These are phyloP conservation scores for Gadopsis bispinosus DNA, from an alignment of 2,797 vertebrate species.

Conservation along the genomic window DNA sequence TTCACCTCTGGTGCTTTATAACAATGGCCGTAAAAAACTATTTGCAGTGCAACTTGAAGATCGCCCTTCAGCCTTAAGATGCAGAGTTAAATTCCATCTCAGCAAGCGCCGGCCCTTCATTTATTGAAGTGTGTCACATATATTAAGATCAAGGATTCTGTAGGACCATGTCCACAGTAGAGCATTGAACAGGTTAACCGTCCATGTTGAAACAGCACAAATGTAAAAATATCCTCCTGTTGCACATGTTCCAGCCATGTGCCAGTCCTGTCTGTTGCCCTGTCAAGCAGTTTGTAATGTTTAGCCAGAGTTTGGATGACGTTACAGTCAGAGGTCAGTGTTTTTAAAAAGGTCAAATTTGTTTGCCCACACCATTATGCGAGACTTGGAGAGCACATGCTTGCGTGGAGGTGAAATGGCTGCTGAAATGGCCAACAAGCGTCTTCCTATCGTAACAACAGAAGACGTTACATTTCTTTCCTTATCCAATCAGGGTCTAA, in stretches of 20 bases:
- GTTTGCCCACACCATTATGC: not conserved
- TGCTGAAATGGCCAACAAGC: not conserved
- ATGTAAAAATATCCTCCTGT: not conserved
- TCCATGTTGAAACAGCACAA: not conserved
- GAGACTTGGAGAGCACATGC: not conserved
- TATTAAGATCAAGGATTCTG: not conserved
- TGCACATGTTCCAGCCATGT: not conserved
- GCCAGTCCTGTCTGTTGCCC: not conserved
- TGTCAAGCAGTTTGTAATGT: not conserved
- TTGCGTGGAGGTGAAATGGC: not conserved
- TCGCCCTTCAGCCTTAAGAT: conserved; percentile 17
- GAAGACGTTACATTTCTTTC: not conserved
- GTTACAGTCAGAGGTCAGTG: not conserved
- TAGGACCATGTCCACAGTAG: not conserved
- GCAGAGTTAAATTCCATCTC: not conserved
- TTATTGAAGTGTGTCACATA: not conserved
- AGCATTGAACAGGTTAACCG: not conserved
- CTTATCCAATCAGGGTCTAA: not conserved
- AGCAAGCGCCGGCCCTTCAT: conserved; percentile 18
- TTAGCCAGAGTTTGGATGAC: not conserved
- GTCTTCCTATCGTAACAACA: not conserved
- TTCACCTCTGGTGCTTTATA: not conserved
- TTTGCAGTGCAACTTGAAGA: conserved; percentile 13
- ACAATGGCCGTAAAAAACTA: not conserved
- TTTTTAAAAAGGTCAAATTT: not conserved